phyloP scores from a whole-genome alignment of 37 sponge, comb jelly and placozoan species.

The Hexactinellida sp. region DNA sequence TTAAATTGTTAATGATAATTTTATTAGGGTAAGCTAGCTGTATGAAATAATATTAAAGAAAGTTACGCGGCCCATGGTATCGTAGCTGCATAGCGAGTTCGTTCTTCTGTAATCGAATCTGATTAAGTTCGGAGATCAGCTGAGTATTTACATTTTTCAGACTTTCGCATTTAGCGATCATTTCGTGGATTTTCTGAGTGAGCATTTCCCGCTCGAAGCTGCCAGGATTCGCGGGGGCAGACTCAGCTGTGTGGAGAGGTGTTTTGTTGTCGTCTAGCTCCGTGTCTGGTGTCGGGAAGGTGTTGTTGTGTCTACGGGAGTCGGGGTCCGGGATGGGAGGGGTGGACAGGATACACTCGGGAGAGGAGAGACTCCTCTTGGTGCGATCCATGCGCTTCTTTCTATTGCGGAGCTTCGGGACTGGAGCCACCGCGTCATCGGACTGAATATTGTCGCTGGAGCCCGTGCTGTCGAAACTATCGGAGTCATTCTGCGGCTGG shows the following conservation, averaged over 20 bases:
- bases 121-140: neutral
- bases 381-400: neutral
- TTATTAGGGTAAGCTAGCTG: neutral
- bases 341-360: neutral
- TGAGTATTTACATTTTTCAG: neutral
- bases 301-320: neutral
- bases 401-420: neutral
- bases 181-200: neutral
- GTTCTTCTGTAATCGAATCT: neutral
- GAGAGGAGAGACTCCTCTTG: neutral
- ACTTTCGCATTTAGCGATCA: neutral
- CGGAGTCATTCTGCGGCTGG: neutral
- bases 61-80: neutral
- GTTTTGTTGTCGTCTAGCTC: neutral
- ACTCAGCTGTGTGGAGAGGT: neutral
- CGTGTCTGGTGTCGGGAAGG: neutral
- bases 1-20: slow-evolving; percentile 16
- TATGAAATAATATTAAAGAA: neutral
- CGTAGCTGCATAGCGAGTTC: neutral
- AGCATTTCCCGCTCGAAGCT: neutral
- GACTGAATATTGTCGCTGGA: neutral
- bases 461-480: neutral
- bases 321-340: neutral
- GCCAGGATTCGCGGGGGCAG: neutral
- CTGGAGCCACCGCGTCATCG: neutral